Conservation (phyloP, 2,888 invertebrate species). For the Mechanitis messenoides region DNA sequence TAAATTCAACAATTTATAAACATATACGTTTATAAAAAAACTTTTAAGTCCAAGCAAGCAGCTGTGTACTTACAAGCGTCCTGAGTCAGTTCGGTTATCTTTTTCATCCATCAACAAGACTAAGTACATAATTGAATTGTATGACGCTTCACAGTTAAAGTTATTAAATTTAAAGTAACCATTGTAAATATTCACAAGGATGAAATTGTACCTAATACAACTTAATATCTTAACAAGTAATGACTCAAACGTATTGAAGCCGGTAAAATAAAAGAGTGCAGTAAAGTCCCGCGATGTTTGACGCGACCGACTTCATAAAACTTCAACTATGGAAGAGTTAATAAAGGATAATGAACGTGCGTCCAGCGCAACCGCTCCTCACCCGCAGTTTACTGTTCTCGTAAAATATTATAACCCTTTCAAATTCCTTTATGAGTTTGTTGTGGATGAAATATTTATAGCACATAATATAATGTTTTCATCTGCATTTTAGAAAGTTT, state of each 20-base stretch:
- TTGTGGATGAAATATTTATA: neutral
- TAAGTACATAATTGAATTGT: too few species aligned
- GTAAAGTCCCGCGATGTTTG: slow-evolving; percentile 5
- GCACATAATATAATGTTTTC: neutral
- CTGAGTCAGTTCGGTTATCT: too few species aligned
- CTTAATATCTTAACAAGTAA: neutral
- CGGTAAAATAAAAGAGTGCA: neutral
- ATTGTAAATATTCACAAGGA: neutral
- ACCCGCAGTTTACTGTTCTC: neutral
- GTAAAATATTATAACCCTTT: slow-evolving; percentile 2
- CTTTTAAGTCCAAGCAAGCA: too few species aligned
- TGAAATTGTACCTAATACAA: too few species aligned
- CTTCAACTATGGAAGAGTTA: neutral
- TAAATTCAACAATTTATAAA: too few species aligned
- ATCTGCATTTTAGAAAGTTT: neutral
- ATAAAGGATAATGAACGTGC: slow-evolving; percentile 11
- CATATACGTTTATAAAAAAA: neutral
- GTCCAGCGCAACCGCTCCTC: neutral
- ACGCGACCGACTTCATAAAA: slow-evolving; percentile 14
- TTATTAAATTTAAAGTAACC: too few species aligned
- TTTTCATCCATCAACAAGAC: too few species aligned
- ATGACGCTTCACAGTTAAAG: too few species aligned
- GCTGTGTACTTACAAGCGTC: too few species aligned
- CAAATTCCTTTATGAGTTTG: neutral
- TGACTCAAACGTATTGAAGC: neutral